Base-by-base conservation (phyloP, 1,140 invertebrate genomes). In the Mylabris phalerata region DNA sequence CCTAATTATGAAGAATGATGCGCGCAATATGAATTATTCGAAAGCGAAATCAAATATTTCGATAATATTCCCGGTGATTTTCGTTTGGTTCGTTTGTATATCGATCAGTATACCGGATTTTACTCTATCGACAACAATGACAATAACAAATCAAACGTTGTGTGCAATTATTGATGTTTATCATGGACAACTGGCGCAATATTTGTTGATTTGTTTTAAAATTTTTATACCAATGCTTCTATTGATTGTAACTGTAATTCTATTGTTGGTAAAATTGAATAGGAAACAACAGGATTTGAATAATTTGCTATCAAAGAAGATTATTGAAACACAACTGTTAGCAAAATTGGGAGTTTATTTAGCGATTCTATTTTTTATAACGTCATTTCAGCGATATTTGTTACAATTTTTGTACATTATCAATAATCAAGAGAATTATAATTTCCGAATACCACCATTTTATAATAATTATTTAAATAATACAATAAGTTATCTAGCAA, bases 31-130 rank as follows among this genome's bases (percentile, higher is more conserved):
- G 7, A 75, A 79, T 57, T 79, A 79, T 32, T 51, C 60, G 73
- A 40, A 66, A 75, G 39, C 62, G 68, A 11, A 71, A 75, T 41
- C 71, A 64, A 4, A 67, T 60, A 66, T 81, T 32, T 72, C 75
- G 9, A 74, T 80, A 4, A 65, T 77, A 4, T 70, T 77, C 52
- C 80, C 80, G 1, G 70, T 69, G 26, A 64, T 78, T 44, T 77
- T 81, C 55, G 71, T 81, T 41, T 81, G 80, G 80, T 73, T 80
- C 42, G 60, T 80, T 39, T 74, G 78, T 48, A 66, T 75, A 7
- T 82, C 80, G 3, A 59, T 82, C 9, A 79, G 80, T 64, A 71
- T 82, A 50, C 80, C 80, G 9, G 75, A 80, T 56, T 80, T 78
- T 60, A 67, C 65, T 4, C 57, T 74, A 38, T 68, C 69, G 2